Evolutionary conservation across 37 sponge, comb jelly and placozoan genomes (phyloP).

Genomic region (Bolinopsis microptera): DNA sequence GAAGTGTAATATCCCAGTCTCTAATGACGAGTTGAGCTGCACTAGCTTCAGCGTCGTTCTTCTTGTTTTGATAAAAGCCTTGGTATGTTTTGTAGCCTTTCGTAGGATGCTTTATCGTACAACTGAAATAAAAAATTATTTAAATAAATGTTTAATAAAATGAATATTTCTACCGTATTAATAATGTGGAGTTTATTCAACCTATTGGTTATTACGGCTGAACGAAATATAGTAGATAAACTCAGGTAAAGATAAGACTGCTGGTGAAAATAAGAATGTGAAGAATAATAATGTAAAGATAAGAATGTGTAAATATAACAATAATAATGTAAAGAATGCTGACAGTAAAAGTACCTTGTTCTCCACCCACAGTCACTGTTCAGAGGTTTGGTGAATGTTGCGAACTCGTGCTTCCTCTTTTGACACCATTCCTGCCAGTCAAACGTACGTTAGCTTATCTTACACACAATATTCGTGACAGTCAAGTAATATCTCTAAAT

Average conservation of each 20-base stretch:
- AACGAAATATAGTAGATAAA: too few species aligned
- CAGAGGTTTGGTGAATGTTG: slow-evolving; percentile 9
- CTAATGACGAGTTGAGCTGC: slow-evolving; percentile 64
- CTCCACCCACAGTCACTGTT: slow-evolving; percentile 50
- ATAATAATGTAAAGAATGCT: too few species aligned
- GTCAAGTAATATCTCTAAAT: too few species aligned
- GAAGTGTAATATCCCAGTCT: slow-evolving; percentile 43
- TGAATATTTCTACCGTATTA: too few species aligned
- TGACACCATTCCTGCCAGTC: slow-evolving; percentile 38
- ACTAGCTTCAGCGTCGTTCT: slow-evolving; percentile 65
- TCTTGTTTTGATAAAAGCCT: slow-evolving; percentile 23
- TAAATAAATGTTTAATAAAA: too few species aligned
- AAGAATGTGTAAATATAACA: too few species aligned
- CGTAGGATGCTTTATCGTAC: slow-evolving; percentile 25
- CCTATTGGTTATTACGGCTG: too few species aligned
- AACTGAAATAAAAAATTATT: background rate
- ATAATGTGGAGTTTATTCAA: too few species aligned
- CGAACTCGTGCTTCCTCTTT: background rate
- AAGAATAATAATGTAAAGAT: too few species aligned
- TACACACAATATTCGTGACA: too few species aligned
- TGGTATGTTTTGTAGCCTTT: slow-evolving; percentile 21
- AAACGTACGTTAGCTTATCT: too few species aligned
- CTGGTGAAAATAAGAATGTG: background rate
- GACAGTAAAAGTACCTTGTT: slow-evolving; percentile 39
- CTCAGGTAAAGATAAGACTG: too few species aligned